Base-by-base conservation (phyloP, 2,113 vertebrate species). In the Centropus bengalensis region DNA sequence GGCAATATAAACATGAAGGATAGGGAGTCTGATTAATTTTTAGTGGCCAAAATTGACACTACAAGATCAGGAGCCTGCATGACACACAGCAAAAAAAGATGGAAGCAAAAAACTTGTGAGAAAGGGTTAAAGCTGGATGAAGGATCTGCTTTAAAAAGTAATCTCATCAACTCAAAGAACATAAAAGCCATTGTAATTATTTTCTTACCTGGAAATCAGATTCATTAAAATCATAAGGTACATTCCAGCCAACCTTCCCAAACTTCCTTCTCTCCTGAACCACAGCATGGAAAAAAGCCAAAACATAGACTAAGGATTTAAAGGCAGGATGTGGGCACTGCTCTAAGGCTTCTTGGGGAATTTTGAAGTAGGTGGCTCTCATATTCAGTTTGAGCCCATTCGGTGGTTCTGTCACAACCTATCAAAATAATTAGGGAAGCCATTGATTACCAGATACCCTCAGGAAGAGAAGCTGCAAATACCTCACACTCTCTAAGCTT, bases 261-360 rank as follows among this genome's bases (percentile, higher is more conserved):
- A 99, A 99, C 94, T 99, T 99, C 82, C 99, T 98, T 23, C 99
- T 97, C 94, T 99, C 99, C 96, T 99, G 99, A 64, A 99, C 99
- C 91, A 99, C 99, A 1, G 99, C 99, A 2, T 99, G 99, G 98
- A 99, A 99, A 91, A 99, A 99, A 6, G 99, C 97, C 96, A 99
- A 91, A 88, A 99, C 99, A 0, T 98, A 99, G 64, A 99, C 98
- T 94, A 99, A 97, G 44, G 99, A 92, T 94, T 98, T 98, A 95
- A 98, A 99, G 16, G 98, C 98, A 3, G 97, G 96, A 91, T 99
- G 99, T 0, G 98, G 98, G 88, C 99, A 99, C 24, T 96, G 76
- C 15, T 96, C 94, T 86, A 99, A 97, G 67, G 96, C 94, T 27
- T 99, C 98, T 0, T 85, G 74, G 11, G 98, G 96, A 89, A 99